Percentiles rank a stretch among this genome's conserved stretches.
These are phyloP conservation scores for Neosilurus hyrtlii DNA, from an alignment of 2,797 vertebrate genomes.

Conservation along the genomic window DNA sequence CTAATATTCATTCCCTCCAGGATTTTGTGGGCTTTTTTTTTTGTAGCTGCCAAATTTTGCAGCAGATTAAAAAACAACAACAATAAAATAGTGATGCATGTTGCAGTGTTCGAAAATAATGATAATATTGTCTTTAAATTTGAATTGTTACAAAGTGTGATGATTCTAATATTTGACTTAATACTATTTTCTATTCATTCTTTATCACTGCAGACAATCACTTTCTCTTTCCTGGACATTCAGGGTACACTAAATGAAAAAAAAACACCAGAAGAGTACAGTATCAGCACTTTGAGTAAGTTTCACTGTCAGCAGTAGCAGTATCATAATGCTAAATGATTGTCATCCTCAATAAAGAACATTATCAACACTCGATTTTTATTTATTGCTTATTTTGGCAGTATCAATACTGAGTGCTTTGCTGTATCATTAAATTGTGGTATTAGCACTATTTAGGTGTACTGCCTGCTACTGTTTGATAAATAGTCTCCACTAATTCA, in stretches of 20 bases:
- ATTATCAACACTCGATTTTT: constrained; percentile 4
- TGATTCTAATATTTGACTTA: not conserved
- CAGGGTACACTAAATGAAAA: not conserved
- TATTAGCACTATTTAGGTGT: not conserved
- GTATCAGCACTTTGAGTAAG: constrained; percentile 10
- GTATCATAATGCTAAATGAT: not conserved
- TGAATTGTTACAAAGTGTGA: not conserved
- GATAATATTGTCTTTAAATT: not conserved
- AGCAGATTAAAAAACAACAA: too few species aligned
- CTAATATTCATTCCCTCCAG: too few species aligned
- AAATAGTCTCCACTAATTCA: not conserved
- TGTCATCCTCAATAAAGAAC: not conserved
- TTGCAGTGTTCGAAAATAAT: too few species aligned
- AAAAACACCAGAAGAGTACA: not conserved
- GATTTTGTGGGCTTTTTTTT: too few species aligned
- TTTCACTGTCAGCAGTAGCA: not conserved
- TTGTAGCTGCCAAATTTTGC: too few species aligned
- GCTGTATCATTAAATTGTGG: not conserved
- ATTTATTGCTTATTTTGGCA: constrained; percentile 7
- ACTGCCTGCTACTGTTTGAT: not conserved
- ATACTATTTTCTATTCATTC: not conserved
- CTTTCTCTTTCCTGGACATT: too few species aligned
- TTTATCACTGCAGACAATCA: too few species aligned
- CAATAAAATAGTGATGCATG: too few species aligned
- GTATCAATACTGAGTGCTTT: not conserved